Evolutionary conservation across 2,113 vertebrate species (phyloP).

Genomic region (Platichthys stellatus): DNA sequence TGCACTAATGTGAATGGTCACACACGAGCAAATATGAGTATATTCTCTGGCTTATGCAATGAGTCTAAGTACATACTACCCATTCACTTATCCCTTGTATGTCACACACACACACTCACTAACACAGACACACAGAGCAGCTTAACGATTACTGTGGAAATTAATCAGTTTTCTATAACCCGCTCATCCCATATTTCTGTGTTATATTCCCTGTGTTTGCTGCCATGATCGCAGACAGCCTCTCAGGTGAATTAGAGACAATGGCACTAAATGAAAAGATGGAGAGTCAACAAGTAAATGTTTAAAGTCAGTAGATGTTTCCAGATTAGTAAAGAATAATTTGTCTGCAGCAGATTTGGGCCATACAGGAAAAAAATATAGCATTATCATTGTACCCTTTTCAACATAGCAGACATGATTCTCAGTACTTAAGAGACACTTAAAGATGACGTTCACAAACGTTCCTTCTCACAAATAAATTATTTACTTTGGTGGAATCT

Average conservation of each 20-base stretch:
- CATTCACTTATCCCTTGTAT: conserved; percentile 14
- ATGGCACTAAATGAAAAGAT: conserved; percentile 54
- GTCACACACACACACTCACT: not conserved
- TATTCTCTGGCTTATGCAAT: conserved; percentile 40
- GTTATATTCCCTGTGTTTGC: conserved; percentile 26
- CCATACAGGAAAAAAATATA: not conserved
- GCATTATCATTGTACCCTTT: not conserved
- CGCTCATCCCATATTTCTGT: conserved; percentile 44
- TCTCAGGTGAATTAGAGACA: conserved; percentile 56
- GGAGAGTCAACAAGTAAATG: conserved; percentile 36
- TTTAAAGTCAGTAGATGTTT: not conserved
- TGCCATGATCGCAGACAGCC: conserved; percentile 33
- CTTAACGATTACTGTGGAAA: conserved; percentile 44
- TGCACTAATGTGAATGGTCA: conserved; percentile 22
- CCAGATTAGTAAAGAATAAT: not conserved
- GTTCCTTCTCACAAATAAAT: conserved; percentile 10
- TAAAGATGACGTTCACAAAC: not conserved
- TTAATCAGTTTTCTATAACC: conserved; percentile 54
- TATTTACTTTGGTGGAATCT: not conserved
- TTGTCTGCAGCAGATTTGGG: conserved; percentile 1
- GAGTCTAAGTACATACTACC: conserved; percentile 11
- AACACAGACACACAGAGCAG: conserved; percentile 6
- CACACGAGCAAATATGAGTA: conserved; percentile 18
- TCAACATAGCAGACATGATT: no score
- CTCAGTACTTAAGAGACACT: no score